Percentiles rank a stretch among this genome's conserved stretches.
These are phyloP conservation scores for Hipparchia sbordonii DNA, from an alignment of 2,888 invertebrate genomes.

Conservation along the genomic window DNA sequence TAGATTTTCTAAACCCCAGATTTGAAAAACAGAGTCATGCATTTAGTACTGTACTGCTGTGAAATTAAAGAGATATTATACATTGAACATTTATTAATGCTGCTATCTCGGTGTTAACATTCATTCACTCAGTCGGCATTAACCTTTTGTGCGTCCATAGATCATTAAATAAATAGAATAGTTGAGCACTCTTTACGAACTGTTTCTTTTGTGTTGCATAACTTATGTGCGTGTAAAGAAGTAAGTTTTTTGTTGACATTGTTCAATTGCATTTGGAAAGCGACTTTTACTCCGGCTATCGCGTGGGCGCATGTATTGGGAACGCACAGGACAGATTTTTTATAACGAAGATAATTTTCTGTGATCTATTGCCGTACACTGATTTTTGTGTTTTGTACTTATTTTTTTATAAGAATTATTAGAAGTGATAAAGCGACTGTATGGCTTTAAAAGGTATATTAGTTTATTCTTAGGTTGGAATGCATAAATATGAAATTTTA, in stretches of 20 bases:
- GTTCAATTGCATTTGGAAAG: constrained; percentile 72
- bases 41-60: neutral
- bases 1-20: neutral
- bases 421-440: constrained; percentile 15
- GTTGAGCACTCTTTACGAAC: constrained; percentile 18
- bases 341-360: constrained; percentile 55
- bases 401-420: constrained; percentile 19
- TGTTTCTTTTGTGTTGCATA: constrained; percentile 30
- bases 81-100: neutral
- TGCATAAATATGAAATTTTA: neutral
- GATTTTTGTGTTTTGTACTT: constrained; percentile 25
- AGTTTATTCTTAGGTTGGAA: neutral
- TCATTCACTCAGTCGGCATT: constrained; percentile 6
- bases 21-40: neutral
- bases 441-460: constrained; percentile 12
- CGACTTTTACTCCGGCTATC: constrained; percentile 60
- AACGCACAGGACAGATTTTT: constrained; percentile 59
- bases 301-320: constrained; percentile 62
- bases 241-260: constrained; percentile 56
- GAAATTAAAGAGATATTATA: neutral
- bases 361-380: constrained; percentile 49
- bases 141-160: constrained; percentile 4
- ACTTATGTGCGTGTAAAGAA: constrained; percentile 38
- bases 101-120: neutral
- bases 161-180: constrained; percentile 22